phyloP scores from a whole-genome alignment of 2,888 invertebrate species.

The Bhutanitis thaidina region DNA sequence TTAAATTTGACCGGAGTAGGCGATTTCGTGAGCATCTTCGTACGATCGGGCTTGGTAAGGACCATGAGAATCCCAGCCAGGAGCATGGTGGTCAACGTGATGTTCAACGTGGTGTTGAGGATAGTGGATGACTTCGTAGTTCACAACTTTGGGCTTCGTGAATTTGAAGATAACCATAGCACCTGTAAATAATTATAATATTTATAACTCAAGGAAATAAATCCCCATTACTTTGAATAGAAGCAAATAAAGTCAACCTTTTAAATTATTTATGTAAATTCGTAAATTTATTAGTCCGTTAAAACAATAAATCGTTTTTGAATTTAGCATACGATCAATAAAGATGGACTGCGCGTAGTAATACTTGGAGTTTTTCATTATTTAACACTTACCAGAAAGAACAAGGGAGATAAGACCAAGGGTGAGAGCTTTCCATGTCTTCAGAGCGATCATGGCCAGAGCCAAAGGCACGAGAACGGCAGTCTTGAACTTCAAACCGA shows the following conservation, averaged over 20 bases:
- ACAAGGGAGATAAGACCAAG: constrained; percentile 91
- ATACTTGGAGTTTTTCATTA: background rate
- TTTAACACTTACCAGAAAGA: constrained; percentile 81
- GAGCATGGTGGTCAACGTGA: constrained; percentile 80
- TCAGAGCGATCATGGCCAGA: constrained; percentile 89
- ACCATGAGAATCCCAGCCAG: constrained; percentile 78
- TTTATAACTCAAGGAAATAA: background rate
- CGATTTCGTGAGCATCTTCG: constrained; percentile 79
- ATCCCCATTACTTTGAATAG: too few species aligned
- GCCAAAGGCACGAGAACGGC: constrained; percentile 90
- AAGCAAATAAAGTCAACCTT: too few species aligned
- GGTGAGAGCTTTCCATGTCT: constrained; percentile 94
- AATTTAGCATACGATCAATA: background rate
- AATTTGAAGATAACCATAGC: constrained; percentile 93
- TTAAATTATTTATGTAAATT: too few species aligned
- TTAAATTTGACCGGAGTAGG: constrained; percentile 78
- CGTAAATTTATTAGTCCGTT: background rate
- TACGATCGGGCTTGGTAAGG: constrained; percentile 82
- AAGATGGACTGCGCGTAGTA: background rate
- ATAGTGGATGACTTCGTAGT: constrained; percentile 93
- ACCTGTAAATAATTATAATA: constrained; percentile 41
- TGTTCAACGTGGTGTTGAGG: constrained; percentile 86
- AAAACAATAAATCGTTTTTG: background rate
- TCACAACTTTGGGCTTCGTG: constrained; percentile 91
- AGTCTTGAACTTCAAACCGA: constrained; percentile 92